These are phyloP conservation scores for Empis livida DNA, from an alignment of 2,888 invertebrate genomes.

Conservation along the genomic window DNA sequence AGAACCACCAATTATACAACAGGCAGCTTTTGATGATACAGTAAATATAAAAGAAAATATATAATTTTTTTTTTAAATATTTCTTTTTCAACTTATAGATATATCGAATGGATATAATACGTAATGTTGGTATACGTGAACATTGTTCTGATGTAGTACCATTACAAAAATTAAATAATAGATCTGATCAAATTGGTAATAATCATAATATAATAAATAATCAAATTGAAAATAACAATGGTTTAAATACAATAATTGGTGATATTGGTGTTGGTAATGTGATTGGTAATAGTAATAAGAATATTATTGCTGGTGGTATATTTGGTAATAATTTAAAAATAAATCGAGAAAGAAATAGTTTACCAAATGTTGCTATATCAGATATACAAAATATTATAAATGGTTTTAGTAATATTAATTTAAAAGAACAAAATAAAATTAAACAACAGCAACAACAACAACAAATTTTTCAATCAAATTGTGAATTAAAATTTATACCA, in stretches of 20 bases:
- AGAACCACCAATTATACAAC: conserved; percentile 70
- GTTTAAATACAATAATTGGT: conserved; percentile 3
- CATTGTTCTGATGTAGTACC: conserved; percentile 19
- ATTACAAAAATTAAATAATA: background rate
- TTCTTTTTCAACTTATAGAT: conserved; percentile 24
- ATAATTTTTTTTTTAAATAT: background rate
- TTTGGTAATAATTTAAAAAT: background rate
- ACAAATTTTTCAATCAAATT: conserved; percentile 12
- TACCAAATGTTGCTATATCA: background rate
- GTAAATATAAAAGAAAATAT: conserved; percentile 18
- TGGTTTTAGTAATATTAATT: background rate
- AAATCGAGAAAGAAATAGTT: background rate
- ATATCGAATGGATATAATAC: conserved; percentile 71
- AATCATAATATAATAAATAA: background rate
- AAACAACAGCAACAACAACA: conserved; percentile 2
- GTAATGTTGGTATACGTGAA: conserved; percentile 57
- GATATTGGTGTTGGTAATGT: conserved; percentile 11
- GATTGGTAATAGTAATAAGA: background rate
- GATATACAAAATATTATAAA: background rate
- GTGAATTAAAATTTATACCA: conserved; percentile 15
- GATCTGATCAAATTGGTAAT: background rate
- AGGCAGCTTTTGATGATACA: conserved; percentile 74
- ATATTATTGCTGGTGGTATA: background rate
- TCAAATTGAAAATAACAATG: background rate
- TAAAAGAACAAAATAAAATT: background rate